Percentiles rank a stretch among this genome's conserved stretches.
Conservation (phyloP, 2,797 vertebrate genomes). For the Erpetoichthys calabaricus region DNA sequence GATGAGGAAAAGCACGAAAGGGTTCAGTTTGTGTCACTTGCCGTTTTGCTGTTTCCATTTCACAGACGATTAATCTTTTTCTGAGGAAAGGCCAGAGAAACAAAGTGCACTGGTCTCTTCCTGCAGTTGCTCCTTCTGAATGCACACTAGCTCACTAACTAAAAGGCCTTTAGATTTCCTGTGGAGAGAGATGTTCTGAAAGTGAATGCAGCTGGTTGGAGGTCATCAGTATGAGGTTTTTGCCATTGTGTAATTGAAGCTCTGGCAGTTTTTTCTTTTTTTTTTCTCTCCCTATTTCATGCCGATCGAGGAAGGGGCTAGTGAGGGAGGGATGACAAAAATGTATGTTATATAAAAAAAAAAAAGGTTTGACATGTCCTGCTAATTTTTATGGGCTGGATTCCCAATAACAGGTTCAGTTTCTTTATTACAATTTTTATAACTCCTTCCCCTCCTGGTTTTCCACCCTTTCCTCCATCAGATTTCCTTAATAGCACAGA, state of each 20-base stretch:
- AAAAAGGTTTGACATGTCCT: slow-evolving; percentile 62
- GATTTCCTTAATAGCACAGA: slow-evolving; percentile 53
- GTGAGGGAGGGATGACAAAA: slow-evolving; percentile 39
- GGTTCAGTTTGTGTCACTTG: slow-evolving; percentile 98
- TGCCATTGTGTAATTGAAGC: slow-evolving; percentile 99
- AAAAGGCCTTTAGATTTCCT: slow-evolving; percentile 99
- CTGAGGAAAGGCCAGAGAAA: slow-evolving; percentile 85
- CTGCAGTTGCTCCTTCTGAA: slow-evolving; percentile 81
- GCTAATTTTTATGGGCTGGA: slow-evolving; percentile 74
- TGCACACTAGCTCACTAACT: slow-evolving; percentile 95
- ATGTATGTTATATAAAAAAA: slow-evolving; percentile 55
- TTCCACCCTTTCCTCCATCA: slow-evolving; percentile 47
- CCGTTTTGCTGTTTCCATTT: slow-evolving; percentile 99
- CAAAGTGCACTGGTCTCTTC: slow-evolving; percentile 76
- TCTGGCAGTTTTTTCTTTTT: slow-evolving; percentile 74
- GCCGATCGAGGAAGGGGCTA: slow-evolving; percentile 48
- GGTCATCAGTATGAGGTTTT: slow-evolving; percentile 93
- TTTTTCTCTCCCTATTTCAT: slow-evolving; percentile 32
- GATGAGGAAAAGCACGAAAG: slow-evolving; percentile 94
- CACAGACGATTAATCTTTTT: slow-evolving; percentile 99
- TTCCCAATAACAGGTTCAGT: slow-evolving; percentile 80
- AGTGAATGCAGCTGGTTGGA: slow-evolving; percentile 98
- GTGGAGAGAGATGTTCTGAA: slow-evolving; percentile 96
- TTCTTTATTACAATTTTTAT: slow-evolving; percentile 68
- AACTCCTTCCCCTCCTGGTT: slow-evolving; percentile 48